phyloP scores from a whole-genome alignment of 2,797 vertebrate genomes.

The Phyllotis vaccarum region DNA sequence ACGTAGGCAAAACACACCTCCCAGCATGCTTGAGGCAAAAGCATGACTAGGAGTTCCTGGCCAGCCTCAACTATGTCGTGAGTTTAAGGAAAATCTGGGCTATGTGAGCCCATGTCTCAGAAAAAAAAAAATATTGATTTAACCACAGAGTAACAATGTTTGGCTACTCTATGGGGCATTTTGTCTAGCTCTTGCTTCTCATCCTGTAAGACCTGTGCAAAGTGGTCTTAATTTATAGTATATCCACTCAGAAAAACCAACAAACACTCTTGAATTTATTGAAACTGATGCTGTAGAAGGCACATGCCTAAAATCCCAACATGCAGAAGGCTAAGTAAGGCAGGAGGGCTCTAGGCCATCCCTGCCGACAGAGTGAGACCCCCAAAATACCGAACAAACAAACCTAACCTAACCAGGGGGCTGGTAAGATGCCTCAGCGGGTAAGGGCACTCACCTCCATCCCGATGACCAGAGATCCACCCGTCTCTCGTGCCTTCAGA shows the following conservation, averaged over 20 bases:
- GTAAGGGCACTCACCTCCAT: background rate
- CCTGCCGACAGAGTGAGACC: background rate
- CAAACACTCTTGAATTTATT: background rate
- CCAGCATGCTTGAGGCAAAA: background rate
- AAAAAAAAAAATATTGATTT: background rate
- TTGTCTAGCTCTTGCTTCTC: slow-evolving; percentile 19
- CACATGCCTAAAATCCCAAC: background rate
- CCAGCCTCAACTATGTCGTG: background rate
- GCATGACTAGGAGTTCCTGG: background rate
- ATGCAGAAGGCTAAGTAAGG: background rate
- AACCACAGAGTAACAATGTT: background rate
- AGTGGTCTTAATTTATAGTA: background rate
- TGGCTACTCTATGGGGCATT: slow-evolving; percentile 12
- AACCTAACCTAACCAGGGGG: background rate
- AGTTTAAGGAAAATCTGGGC: background rate
- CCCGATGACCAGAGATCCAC: background rate
- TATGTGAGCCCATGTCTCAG: background rate
- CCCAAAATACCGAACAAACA: background rate
- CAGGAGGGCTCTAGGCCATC: background rate
- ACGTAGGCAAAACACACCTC: background rate
- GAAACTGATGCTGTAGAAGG: background rate
- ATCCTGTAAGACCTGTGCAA: background rate
- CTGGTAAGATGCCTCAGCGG: background rate
- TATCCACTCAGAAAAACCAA: background rate
- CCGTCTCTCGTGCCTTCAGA: background rate